phyloP scores from a whole-genome alignment of 2,113 vertebrate species.

The Rostratula benghalensis region DNA sequence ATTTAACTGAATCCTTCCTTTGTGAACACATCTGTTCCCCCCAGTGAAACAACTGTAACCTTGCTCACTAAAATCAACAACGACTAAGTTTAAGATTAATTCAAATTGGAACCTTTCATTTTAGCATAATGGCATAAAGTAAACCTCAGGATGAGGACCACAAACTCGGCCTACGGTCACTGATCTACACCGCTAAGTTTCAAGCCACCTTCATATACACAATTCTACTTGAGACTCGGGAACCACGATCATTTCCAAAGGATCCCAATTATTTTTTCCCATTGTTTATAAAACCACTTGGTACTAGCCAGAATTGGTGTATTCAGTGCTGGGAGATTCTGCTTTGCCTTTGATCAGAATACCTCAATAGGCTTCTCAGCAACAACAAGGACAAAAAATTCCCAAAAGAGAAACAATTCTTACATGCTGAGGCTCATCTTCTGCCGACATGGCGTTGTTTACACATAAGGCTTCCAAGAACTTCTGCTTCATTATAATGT shows the following conservation, averaged over 20 bases:
- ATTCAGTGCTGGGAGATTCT: background rate
- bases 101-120: background rate
- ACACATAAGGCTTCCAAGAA: constrained; percentile 97
- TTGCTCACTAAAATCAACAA: background rate
- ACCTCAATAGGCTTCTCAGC: background rate
- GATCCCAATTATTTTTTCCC: background rate
- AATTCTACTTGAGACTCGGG: background rate
- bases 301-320: background rate
- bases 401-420: constrained; percentile 66
- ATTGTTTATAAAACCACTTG: background rate
- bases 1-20: background rate
- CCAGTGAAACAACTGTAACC: background rate
- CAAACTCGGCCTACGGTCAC: background rate
- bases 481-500: constrained; percentile 95
- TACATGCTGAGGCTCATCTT: constrained; percentile 93
- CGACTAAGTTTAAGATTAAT: background rate
- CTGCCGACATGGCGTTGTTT: constrained; percentile 96
- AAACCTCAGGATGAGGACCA: background rate
- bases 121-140: background rate
- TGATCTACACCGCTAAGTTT: background rate
- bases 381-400: constrained; percentile 11
- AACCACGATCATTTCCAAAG: background rate
- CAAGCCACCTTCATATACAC: background rate
- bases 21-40: background rate
- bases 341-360: background rate